phyloP scores from a whole-genome alignment of 2,888 invertebrate species.

The Amblyjoppa fuscipennis region DNA sequence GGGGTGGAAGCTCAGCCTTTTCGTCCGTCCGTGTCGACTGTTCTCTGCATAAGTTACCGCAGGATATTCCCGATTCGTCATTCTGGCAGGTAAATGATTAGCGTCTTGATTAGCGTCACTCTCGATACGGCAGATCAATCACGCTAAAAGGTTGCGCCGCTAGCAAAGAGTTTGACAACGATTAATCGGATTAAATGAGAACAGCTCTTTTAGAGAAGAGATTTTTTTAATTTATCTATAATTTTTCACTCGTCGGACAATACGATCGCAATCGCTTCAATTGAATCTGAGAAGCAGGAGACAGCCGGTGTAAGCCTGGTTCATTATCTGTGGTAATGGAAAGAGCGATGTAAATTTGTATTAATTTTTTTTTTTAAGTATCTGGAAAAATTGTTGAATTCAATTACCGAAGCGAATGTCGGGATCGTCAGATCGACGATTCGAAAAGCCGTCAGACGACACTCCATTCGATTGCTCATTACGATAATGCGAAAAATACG shows the following conservation, averaged over 20 bases:
- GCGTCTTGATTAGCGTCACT: conserved; percentile 6
- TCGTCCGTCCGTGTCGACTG: too few relatives aligned
- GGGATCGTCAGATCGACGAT: conserved; percentile 72
- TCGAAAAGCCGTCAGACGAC: conserved; percentile 65
- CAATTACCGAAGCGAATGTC: conserved; percentile 73
- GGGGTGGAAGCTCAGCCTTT: too few relatives aligned
- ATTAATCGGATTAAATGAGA: too few relatives aligned
- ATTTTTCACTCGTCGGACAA: too few relatives aligned
- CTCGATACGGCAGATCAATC: not conserved
- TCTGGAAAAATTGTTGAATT: not conserved
- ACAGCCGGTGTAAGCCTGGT: conserved; percentile 55
- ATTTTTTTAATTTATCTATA: too few relatives aligned
- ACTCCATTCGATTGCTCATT: conserved; percentile 67
- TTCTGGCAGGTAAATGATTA: not conserved
- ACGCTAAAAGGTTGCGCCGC: not conserved
- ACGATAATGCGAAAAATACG: conserved; percentile 63
- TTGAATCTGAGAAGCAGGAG: conserved; percentile 46
- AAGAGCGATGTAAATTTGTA: not conserved
- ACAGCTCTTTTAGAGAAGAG: too few relatives aligned
- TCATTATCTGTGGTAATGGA: conserved; percentile 46
- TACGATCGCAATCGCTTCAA: not conserved
- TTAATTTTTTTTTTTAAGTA: not conserved
- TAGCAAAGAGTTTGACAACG: too few relatives aligned
- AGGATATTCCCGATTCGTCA: not conserved
- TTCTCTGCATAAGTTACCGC: not conserved